These are phyloP conservation scores for Xanthia icteritia DNA, from an alignment of 2,888 invertebrate genomes.

Conservation along the genomic window DNA sequence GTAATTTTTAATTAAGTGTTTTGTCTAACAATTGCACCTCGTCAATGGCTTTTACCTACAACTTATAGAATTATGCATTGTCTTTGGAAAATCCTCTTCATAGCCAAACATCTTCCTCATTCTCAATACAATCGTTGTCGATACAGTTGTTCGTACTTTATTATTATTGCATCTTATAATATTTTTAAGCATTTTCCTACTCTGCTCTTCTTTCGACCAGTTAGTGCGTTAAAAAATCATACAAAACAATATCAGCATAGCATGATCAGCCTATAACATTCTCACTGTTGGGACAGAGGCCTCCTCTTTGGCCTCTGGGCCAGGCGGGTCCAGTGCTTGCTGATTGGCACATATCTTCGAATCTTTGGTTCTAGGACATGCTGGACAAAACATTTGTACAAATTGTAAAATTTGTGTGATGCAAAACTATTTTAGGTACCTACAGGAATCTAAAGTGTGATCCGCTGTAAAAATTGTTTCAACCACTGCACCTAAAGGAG, in stretches of 20 bases:
- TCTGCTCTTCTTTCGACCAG: neutral
- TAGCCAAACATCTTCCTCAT: neutral
- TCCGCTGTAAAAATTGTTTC: neutral
- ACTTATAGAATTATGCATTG: neutral
- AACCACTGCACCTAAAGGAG: too few species aligned
- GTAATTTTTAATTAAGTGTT: slow-evolving; percentile 32
- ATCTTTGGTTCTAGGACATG: too few species aligned
- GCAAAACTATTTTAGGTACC: neutral
- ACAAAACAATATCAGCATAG: too few species aligned
- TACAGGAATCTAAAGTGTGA: neutral
- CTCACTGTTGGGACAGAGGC: neutral
- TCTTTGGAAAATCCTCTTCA: neutral
- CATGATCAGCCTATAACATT: neutral
- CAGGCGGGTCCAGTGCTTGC: neutral
- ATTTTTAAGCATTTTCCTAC: neutral
- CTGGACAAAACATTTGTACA: neutral
- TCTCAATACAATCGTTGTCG: neutral
- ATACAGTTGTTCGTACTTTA: neutral
- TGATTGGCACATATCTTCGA: neutral
- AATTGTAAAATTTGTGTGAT: neutral
- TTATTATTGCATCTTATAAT: neutral
- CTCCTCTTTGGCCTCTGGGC: too few species aligned
- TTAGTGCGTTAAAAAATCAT: neutral
- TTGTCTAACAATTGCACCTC: slow-evolving; percentile 4
- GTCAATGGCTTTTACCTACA: neutral